Conservation (phyloP, 2,888 invertebrate species). For the Drosophila nr. medialis region DNA sequence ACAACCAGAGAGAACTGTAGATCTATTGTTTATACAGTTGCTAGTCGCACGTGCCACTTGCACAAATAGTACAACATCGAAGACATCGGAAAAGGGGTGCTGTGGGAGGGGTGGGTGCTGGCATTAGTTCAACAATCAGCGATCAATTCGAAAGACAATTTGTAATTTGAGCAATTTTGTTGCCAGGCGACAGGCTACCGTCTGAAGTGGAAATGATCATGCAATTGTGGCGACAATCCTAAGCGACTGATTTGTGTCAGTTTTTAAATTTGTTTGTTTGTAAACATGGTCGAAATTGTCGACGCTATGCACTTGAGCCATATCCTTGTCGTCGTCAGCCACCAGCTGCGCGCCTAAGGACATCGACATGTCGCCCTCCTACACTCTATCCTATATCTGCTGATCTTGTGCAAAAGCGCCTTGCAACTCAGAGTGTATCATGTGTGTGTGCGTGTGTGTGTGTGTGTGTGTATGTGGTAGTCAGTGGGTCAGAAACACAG, state of each 20-base stretch:
- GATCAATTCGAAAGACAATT: slow-evolving; percentile 26
- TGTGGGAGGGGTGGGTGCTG: neutral
- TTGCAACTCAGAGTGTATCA: slow-evolving; percentile 19
- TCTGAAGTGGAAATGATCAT: slow-evolving; percentile 55
- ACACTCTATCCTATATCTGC: neutral
- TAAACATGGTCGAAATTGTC: slow-evolving; percentile 68
- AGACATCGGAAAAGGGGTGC: slow-evolving; percentile 28
- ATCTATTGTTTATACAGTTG: slow-evolving; percentile 69
- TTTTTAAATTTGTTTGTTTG: slow-evolving; percentile 64
- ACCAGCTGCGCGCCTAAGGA: slow-evolving; percentile 75
- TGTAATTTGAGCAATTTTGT: slow-evolving; percentile 62
- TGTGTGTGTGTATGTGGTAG: slow-evolving; percentile 37
- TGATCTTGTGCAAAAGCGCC: slow-evolving; percentile 64
- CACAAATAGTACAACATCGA: slow-evolving; percentile 16
- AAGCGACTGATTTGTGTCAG: slow-evolving; percentile 7
- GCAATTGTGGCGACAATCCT: slow-evolving; percentile 29
- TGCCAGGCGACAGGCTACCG: slow-evolving; percentile 23
- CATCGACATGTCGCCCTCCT: slow-evolving; percentile 29
- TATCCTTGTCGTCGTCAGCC: slow-evolving; percentile 75
- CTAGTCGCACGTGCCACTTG: slow-evolving; percentile 52
- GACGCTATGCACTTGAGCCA: slow-evolving; percentile 66
- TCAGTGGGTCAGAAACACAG: slow-evolving; percentile 65
- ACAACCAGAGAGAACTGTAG: slow-evolving; percentile 1
- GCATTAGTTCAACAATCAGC: slow-evolving; percentile 10
- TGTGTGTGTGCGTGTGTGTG: slow-evolving; percentile 23